Evolutionary conservation across 1,140 invertebrate genomes (phyloP).

Genomic region (Neuroterus valhalla): DNA sequence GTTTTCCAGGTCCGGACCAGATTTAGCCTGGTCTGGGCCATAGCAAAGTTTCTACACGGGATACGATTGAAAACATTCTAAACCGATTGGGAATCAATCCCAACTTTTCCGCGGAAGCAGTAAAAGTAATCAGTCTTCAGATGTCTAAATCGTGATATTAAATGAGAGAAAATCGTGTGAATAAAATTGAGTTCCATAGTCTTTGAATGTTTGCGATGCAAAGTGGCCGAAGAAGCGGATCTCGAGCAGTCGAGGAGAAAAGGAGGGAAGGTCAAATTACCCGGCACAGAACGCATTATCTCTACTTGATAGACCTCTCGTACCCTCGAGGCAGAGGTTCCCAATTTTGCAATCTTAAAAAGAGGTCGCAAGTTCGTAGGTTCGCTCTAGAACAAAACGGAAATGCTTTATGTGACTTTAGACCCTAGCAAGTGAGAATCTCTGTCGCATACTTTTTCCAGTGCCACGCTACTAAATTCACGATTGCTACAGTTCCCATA

Average conservation of each 20-base stretch:
- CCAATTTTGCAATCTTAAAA: slow-evolving; percentile 44
- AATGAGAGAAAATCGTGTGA: slow-evolving; percentile 48
- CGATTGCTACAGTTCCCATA: slow-evolving; percentile 60
- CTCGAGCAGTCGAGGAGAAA: slow-evolving; percentile 38
- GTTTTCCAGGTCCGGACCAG: too few species aligned
- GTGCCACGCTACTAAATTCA: slow-evolving; percentile 57
- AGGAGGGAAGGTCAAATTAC: slow-evolving; percentile 65
- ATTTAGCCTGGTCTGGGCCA: too few species aligned
- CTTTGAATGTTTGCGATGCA: slow-evolving; percentile 44
- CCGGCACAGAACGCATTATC: slow-evolving; percentile 72
- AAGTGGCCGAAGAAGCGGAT: slow-evolving; percentile 45
- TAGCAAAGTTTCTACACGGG: too few species aligned
- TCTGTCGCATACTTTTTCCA: slow-evolving; percentile 49
- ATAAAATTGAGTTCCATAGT: slow-evolving; percentile 16
- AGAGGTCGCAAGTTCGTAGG: slow-evolving; percentile 12
- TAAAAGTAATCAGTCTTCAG: neutral
- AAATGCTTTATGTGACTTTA: neutral
- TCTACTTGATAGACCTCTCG: slow-evolving; percentile 68
- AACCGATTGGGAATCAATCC: neutral
- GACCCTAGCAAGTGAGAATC: slow-evolving; percentile 49
- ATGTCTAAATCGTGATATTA: slow-evolving; percentile 7
- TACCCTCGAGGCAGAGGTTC: slow-evolving; percentile 55
- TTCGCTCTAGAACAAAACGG: neutral
- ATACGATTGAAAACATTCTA: too few species aligned
- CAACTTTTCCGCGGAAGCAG: slow-evolving; percentile 12